phyloP scores from a whole-genome alignment of 2,113 vertebrate species.

The Sporophila hypoxantha region DNA sequence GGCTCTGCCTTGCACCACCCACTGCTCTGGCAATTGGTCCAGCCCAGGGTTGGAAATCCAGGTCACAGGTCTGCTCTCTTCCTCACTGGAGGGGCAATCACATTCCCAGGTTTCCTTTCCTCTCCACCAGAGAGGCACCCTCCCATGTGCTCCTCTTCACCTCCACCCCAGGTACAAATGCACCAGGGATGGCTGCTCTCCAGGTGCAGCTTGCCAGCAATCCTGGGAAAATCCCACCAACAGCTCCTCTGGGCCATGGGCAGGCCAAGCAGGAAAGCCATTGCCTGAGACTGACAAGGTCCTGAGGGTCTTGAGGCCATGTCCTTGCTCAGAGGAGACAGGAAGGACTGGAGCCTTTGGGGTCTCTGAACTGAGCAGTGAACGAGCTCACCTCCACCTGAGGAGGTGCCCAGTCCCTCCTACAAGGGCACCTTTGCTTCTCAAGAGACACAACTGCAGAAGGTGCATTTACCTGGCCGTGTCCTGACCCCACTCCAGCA shows the following conservation, averaged over 20 bases:
- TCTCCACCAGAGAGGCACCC: not conserved
- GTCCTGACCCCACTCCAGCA: not conserved
- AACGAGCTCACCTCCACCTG: not conserved
- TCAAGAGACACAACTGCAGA: not conserved
- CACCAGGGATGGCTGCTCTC: not conserved
- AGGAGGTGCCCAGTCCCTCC: not conserved
- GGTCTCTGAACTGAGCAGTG: not conserved
- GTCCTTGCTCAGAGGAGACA: not conserved
- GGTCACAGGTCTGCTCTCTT: not conserved
- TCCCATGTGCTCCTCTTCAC: not conserved
- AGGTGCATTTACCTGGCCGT: rapidly evolving
- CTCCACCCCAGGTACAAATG: rapidly evolving
- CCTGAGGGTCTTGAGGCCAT: not conserved
- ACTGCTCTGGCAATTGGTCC: not conserved
- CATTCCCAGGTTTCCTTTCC: not conserved
- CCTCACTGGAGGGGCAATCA: not conserved
- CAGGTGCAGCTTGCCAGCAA: not conserved
- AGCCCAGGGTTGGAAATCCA: not conserved
- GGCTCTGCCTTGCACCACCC: not conserved
- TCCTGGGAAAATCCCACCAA: not conserved
- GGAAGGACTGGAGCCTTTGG: not conserved
- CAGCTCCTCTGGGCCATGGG: not conserved
- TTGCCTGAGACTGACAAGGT: not conserved
- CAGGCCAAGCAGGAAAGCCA: not conserved
- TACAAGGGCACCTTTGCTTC: not conserved